Conservation (phyloP, 2,888 invertebrate species). For the Endomychus coccineus region DNA sequence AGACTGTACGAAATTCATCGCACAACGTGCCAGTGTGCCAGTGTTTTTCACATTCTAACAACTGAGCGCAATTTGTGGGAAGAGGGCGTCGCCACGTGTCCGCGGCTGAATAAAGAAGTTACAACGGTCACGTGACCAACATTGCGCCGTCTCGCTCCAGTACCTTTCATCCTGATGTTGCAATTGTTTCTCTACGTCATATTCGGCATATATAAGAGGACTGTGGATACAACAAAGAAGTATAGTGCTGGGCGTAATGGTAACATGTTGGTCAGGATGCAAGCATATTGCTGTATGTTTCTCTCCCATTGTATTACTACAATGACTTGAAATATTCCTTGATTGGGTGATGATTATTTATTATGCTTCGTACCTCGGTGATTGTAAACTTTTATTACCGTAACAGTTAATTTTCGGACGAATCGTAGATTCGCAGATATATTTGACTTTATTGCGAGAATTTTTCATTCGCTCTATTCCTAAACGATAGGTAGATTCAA, state of each 20-base stretch:
- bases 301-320: conserved; percentile 24
- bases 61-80: conserved; percentile 42
- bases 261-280: background rate
- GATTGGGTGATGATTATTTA: conserved; percentile 25
- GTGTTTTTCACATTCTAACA: conserved; percentile 32
- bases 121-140: conserved; percentile 40
- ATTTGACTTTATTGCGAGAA: no score
- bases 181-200: conserved; percentile 5
- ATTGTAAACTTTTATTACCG: no score
- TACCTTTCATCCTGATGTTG: conserved; percentile 31
- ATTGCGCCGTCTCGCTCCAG: conserved; percentile 39
- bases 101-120: conserved; percentile 41
- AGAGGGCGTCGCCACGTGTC: conserved; percentile 45
- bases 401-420: no score
- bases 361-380: conserved; percentile 6
- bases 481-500: no score
- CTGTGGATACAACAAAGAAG: conserved; percentile 1
- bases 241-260: conserved; percentile 2
- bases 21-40: background rate
- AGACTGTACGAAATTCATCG: conserved; percentile 32
- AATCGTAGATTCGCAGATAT: no score
- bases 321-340: conserved; percentile 25
- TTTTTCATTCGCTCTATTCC: no score
- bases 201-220: conserved; percentile 8
- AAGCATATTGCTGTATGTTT: conserved; percentile 23